Percentiles rank a stretch among this genome's conserved stretches.
These are phyloP conservation scores for Leontopithecus rosalia DNA, from an alignment of 2,797 vertebrate species.

Conservation along the genomic window DNA sequence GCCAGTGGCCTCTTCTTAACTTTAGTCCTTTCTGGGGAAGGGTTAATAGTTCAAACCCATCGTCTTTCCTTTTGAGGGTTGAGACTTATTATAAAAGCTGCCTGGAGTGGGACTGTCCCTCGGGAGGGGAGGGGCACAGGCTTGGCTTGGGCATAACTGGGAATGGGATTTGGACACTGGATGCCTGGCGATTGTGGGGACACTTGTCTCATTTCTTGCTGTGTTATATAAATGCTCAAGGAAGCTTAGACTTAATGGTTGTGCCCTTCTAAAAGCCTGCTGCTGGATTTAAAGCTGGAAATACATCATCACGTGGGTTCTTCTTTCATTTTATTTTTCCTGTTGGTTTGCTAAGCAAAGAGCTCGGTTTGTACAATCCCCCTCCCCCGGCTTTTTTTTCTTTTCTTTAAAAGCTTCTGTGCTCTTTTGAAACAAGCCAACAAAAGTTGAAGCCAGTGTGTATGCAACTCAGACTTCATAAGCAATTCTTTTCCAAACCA, in stretches of 20 bases:
- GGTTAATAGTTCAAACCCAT: slow-evolving; percentile 85
- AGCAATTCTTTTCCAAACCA: not conserved
- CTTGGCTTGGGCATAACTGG: not conserved
- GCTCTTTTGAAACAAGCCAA: slow-evolving; percentile 19
- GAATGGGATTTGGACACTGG: not conserved
- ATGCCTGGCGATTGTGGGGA: not conserved
- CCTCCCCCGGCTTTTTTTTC: accelerated
- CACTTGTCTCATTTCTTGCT: not conserved
- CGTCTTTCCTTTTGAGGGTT: slow-evolving; percentile 81
- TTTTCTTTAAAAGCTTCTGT: not conserved
- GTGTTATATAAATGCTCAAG: not conserved
- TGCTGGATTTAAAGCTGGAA: not conserved
- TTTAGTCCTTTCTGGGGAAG: slow-evolving; percentile 79
- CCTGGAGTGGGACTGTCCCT: slow-evolving; percentile 72
- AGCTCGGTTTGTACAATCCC: not conserved
- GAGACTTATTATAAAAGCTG: slow-evolving; percentile 76
- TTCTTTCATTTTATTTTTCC: not conserved
- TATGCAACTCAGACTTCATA: not conserved
- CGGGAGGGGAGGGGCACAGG: not conserved
- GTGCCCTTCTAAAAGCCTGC: accelerated
- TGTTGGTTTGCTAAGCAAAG: slow-evolving; percentile 12
- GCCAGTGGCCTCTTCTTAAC: slow-evolving; percentile 78
- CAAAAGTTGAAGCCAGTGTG: not conserved
- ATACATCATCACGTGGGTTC: not conserved
- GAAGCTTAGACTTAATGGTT: not conserved